Base-by-base conservation (phyloP, 2,888 invertebrate genomes). In the Gymnocheta viridis region DNA sequence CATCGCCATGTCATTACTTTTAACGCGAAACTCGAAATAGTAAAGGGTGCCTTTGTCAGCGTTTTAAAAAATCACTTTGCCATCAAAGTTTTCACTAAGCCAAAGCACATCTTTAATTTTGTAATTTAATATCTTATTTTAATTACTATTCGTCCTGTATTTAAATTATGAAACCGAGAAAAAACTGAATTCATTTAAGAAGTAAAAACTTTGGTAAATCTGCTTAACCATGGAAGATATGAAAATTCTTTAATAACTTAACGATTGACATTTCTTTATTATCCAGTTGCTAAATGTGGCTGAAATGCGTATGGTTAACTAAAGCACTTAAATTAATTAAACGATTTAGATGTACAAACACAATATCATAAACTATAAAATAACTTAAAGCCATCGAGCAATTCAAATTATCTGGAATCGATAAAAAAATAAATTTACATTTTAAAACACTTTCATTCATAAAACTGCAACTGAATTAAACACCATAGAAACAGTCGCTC, bases 301-400 rank as follows among this genome's bases (percentile, higher is more conserved):
- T 38, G 14, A 32, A 10, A 17, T 56, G 22, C n/a, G 19, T 9
- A n/a, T 54, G 17, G 60, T 79, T 27, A 64, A 70, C 35, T 44
- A 24, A 4, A 24, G 7, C 27, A 60, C 73, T 47, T 29, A 41
- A 72, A 67, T 72, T 49, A 76, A 69, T 58, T 66, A 76, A 51
- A 47, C 70, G 64, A 67, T 84, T 80, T 72, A 66, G 27, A 38
- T 67, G 60, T 70, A 32, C 38, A 44, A 79, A 41, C 79, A 80
- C 80, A 66, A 84, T 56, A 58, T 22, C 51, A 47, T 73, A 49
- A 82, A 64, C 29, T 70, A 64, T 74, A 74, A 82, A 82, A 67
- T 29, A 9, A 41, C n/a, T 27, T 38, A 67, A 78, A 60, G 5
- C 2, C 22, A 22, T 24, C 24, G 1, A 27, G 1, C 41, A 22